Base-by-base conservation (phyloP, 2,113 vertebrate species). In the Myodes glareolus region DNA sequence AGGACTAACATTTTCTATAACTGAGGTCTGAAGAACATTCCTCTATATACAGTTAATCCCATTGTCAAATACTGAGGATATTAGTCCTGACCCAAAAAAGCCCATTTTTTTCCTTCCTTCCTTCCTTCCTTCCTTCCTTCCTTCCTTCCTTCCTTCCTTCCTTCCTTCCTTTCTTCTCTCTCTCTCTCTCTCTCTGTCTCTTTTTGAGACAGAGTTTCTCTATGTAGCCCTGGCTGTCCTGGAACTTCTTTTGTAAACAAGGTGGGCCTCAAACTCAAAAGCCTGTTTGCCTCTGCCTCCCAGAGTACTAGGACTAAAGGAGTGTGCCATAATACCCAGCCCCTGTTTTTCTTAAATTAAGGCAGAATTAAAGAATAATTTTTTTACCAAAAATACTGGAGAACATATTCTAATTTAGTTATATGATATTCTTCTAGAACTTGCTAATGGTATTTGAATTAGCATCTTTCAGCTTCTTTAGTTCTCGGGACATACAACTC, bases 351-450 rank as follows among this genome's bases (percentile, higher is more conserved):
- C 72, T 91, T 70, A 92, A 94, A 82, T 88, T 70, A 85, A 95
- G n/a, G 65, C 42, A 86, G 67, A 94, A 84, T 84, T n/a, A 88
- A 95, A 14, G 80, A 91, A 82, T 39, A 91, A 84, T 72, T 80
- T 97, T 45, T 95, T 82, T 82, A 91, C 36, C 50, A 55, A 88
- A 95, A 80, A 47, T 65, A 78, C 68, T 91, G 47, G 92, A 36
- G 90, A 77, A 95, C 25, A 97, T 72, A 63, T 55, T 91, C 86
- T 39, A 27, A 67, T 90, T 68, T 70, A 87, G 81, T 36, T 50
- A 75, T 0, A 87, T 61, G 50, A 67, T n/a, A 93, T 91, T 39
- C 19, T 25, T 5, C n/a, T 27, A 58, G 78, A 58, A 58, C 52
- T 39, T 81, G 11, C 63, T 47, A 80, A 55, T 12, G 50, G 13